Base-by-base conservation (phyloP, 2,797 vertebrate genomes). In the Hyperoplus immaculatus region DNA sequence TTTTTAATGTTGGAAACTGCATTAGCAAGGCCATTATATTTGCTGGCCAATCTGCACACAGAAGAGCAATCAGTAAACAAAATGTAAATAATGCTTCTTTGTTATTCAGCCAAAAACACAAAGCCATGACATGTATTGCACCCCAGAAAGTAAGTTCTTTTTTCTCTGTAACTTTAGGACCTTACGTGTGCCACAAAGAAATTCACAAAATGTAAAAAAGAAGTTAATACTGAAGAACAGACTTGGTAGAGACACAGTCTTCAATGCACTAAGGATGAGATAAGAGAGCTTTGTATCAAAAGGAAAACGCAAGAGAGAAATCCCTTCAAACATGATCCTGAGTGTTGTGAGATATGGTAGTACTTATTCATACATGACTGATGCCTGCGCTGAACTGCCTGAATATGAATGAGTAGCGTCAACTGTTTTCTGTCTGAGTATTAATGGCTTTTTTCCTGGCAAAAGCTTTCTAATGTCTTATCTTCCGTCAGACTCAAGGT, bases 321-420 rank as follows among this genome's bases (percentile, higher is more conserved):
- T 59, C 81, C 72, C 58, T 46, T 81, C 59, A 59, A 87, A 81
- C 72, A 66, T 45, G 65, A 75, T 79, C 49, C 80, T 78, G 42
- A 58, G 69, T 46, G 67, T 47, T 69, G 70, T 61, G 67, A 88
- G 75, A 81, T 68, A 57, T 16, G 12, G 75, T 55, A 36, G 53
- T 78, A 71, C 71, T 77, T 63, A 81, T 82, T 86, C 76, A 86
- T 77, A 81, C 71, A 84, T 73, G 70, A 77, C 75, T 69, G 72
- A 83, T 45, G 65, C 55, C 83, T 71, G 56, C 54, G 74, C 75
- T 75, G 45, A 87, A 56, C 61, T 5, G 47, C 42, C 36, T 55
- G 61, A 83, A 84, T 80, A 79, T 81, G 70, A 79, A 85, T 82
- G 66, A 72, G 45, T 49, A 67, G 29, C n/a, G 21, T 49, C 41